Evolutionary conservation across 2,797 vertebrate genomes (phyloP).

Genomic region (Erethizon dorsatum): DNA sequence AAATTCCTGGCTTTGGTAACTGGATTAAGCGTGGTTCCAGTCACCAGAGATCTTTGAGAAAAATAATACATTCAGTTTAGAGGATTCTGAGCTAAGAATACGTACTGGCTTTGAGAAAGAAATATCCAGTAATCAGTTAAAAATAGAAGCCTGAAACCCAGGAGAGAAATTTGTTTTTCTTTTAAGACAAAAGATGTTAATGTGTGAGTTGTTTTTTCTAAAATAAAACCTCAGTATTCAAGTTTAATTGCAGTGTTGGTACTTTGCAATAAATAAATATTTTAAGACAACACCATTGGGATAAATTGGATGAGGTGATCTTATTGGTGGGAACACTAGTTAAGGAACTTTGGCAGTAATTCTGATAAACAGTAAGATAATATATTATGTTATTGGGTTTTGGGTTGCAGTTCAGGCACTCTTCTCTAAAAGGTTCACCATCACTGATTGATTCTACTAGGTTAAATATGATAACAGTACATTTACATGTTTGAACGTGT

Average conservation of each 20-base stretch:
- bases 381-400: background rate
- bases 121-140: background rate
- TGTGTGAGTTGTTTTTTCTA: no score
- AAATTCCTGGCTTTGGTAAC: slow-evolving; percentile 14
- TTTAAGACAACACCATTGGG: slow-evolving; percentile 20
- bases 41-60: background rate
- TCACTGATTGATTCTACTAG: background rate
- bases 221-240: background rate
- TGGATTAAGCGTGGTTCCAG: background rate
- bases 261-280: background rate
- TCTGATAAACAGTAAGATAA: slow-evolving; percentile 16
- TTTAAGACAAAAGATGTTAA: no score
- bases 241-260: background rate
- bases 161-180: background rate
- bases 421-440: background rate
- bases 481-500: background rate
- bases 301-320: background rate
- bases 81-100: slow-evolving; percentile 14
- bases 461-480: background rate
- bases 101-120: background rate
- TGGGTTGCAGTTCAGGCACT: background rate
- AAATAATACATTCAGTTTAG: slow-evolving; percentile 35
- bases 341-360: background rate
- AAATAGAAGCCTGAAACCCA: slow-evolving; percentile 56
- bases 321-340: slow-evolving; percentile 6